Evolutionary conservation across 35 echinoderm and acorn worm genomes (phyloP), one percentile per base, ranked within the genome.

Genomic region (Ophiothrix spiculata): DNA sequence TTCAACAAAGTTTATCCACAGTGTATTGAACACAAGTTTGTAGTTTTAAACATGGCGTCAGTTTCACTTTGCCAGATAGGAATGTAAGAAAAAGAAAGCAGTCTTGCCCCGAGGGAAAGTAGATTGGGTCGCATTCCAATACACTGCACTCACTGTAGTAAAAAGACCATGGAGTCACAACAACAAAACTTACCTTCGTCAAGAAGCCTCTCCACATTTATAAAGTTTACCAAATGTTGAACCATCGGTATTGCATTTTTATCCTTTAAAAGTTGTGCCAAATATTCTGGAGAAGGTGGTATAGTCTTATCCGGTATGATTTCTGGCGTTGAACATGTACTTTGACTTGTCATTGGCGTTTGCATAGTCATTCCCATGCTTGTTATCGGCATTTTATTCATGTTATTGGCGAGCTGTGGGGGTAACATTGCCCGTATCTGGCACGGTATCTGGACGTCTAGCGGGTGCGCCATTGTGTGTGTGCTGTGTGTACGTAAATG

Each of bases 241-340:
- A 69, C 60, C 60, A 69, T 69, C 25, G 60, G 60, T 69, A 69
- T 25, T n/a, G 60, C 23, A 69, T 69, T 69, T 54, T 69, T 69
- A 69, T 69, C 60, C 60, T 69, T 69, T n/a, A 69, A 69, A 69
- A 69, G 60, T 69, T 69, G 60, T 69, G 60, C 60, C 60, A 69
- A 28, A 69, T 69, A 69, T 69, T 69, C 60, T 25, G 60, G 60
- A 25, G 60, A 25, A 2, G 60, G 60, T 69, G 23, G 16, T 28
- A 69, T 69, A 15, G 8, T 15, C 29, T 69, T 69, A 15, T 69
- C 4, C 10, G 4, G 8, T 69, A 69, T 69, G 60, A 69, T n/a
- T 69, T 69, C 60, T 10, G 10, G 8, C 17, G 8, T 69, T 15
- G 25, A 4, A 15, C 16, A 28, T 28, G 60, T n/a, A n/a, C n/a